Base-by-base conservation (phyloP, 2,113 vertebrate species). In the Halcyon malimbica region DNA sequence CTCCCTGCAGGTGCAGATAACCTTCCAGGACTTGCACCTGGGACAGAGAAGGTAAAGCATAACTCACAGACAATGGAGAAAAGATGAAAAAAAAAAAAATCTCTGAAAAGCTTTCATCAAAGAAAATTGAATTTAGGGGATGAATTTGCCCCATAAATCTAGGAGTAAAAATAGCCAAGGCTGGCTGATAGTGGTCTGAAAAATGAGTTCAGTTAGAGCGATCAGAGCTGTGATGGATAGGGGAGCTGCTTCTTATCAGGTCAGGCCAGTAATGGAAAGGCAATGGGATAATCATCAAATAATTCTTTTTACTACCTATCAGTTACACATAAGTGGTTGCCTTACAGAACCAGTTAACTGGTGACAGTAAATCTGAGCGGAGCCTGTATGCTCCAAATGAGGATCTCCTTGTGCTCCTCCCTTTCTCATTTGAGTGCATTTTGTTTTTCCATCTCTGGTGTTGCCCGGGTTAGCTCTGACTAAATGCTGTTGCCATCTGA, bases 211-310 rank as follows among this genome's bases (percentile, higher is more conserved):
- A 87, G 94, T 94, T 92, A 94, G 91, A 94, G 67, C 0, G 7
- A 93, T 94, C 96, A 94, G 65, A 91, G 89, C 91, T 83, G 65
- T 93, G 94, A 97, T 96, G 89, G 93, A 97, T 96, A 77, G 93
- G 11, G 53, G 68, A 96, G 95, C 80, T 93, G 87, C 91, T 96
- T 74, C 94, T 95, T 97, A 96, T 96, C 96, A 94, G 87, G 96
- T 97, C 97, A 94, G 91, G 48, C 89, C 97, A 97, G 97, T 94
- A 96, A 97, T 96, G 91, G 96, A 96, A 97, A 97, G 89, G 91
- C 90, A 96, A 96, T 87, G 76, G 96, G 88, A 95, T 96, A 95
- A 97, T 96, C 87, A 92, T 96, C 85, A 92, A 96, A 95, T 97
- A 95, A 97, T 97, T 95, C 91, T 95, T 97, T 97, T 94, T 91